Conservation (phyloP, 1,140 invertebrate genomes). For the Sarcophaga peregrina region DNA sequence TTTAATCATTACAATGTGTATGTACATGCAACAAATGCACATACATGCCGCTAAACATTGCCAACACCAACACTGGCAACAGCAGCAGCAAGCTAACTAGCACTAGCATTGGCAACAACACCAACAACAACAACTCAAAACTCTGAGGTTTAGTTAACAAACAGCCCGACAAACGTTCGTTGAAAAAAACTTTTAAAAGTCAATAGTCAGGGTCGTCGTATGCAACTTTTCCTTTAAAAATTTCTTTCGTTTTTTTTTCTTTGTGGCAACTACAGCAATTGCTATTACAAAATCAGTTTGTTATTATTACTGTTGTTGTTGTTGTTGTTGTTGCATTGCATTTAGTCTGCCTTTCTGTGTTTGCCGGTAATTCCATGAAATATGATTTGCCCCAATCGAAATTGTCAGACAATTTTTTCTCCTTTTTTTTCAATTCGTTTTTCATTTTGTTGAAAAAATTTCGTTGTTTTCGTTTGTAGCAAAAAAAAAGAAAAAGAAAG, state of each 20-base stretch:
- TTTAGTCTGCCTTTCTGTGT: not conserved
- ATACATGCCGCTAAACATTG: not conserved
- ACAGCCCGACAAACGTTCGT: not conserved
- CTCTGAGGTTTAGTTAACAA: not conserved
- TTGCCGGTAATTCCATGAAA: conserved; percentile 38
- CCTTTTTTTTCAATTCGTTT: not conserved
- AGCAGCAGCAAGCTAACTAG: too few relatives aligned
- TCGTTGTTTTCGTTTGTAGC: not conserved
- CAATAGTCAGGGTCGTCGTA: conserved; percentile 21
- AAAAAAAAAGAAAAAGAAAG: not conserved
- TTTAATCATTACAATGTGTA: conserved; percentile 6
- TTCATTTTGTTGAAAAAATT: not conserved
- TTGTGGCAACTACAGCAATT: not conserved
- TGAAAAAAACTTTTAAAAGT: not conserved
- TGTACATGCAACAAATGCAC: not conserved
- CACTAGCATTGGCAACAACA: not conserved
- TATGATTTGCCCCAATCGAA: conserved; percentile 41
- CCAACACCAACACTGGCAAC: not conserved
- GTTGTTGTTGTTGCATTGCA: not conserved
- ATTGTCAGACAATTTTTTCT: conserved; percentile 35
- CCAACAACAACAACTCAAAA: not conserved
- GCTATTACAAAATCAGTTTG: conserved; percentile 35
- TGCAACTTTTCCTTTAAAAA: not conserved
- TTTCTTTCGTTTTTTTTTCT: not conserved
- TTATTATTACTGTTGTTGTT: too few relatives aligned